Evolutionary conservation across 2,888 invertebrate species (phyloP), one percentile per base, ranked within the genome.

Genomic region (Oxyteleia sp.): DNA sequence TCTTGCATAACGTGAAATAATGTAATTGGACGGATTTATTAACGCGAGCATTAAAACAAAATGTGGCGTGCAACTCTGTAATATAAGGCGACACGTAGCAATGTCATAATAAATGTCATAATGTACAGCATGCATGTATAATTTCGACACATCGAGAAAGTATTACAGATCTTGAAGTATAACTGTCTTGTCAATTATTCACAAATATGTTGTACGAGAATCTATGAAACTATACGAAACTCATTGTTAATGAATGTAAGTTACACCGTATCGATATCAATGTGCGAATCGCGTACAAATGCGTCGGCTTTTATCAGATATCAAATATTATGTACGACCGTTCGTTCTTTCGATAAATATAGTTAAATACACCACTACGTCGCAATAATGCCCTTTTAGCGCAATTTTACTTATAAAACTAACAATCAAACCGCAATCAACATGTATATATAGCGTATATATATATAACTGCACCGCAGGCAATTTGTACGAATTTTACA

Each of bases 51-150:
- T 49, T 49, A 20, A 20, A 49, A 23, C 11, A 49, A 49, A 49
- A 49, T 20, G 18, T 20, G 7, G 8, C 2, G 20, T 49, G 5
- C 8, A 49, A 10, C 16, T 15, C 45, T 2, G 13, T 26, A 13
- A 20, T 61, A 16, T 18, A 75, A 41, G 11, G 18, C 61, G 35
- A 69, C 26, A 69, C 76, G 35, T 53, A 18, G 15, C 69, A 78
- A 69, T 68, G 69, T 78, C 78, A 78, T 63, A 78, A 63, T 57
- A 69, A 69, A 69, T 69, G 75, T 75, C 75, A 63, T 16, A 55
- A 13, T 45, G 45, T 55, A 29, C 41, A 51, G 32, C 32, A 53
- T 20, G n/a, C 16, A 26, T 68, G 32, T 23, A 45, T 15, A 71
- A 59, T 26, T 59, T 57, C 5, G 11, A 16, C 43, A 43, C 38